These are phyloP conservation scores for Caerostris extrusa DNA, from an alignment of 1,140 invertebrate genomes.

Conservation along the genomic window DNA sequence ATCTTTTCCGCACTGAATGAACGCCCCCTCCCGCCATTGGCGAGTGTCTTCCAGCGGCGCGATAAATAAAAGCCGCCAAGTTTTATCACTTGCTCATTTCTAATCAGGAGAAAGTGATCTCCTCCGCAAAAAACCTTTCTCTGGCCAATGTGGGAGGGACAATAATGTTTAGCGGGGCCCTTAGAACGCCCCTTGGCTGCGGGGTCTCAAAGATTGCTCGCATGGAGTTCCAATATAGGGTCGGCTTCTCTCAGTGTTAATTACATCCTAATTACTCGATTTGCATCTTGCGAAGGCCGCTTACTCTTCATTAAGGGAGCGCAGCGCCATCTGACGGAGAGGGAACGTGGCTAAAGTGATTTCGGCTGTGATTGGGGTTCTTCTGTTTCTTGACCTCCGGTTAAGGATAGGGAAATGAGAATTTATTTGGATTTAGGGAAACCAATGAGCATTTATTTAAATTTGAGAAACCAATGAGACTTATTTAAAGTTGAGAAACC, in stretches of 20 bases:
- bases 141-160: slow-evolving; percentile 45
- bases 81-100: slow-evolving; percentile 64
- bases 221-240: slow-evolving; percentile 44
- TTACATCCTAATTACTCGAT: slow-evolving; percentile 68
- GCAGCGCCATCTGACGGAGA: slow-evolving; percentile 54
- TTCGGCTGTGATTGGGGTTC: background rate
- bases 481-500: background rate
- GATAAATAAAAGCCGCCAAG: slow-evolving; percentile 60
- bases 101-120: slow-evolving; percentile 68
- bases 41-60: background rate
- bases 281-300: slow-evolving; percentile 64
- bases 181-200: slow-evolving; percentile 14
- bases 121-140: slow-evolving; percentile 46
- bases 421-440: background rate
- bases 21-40: background rate
- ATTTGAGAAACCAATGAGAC: background rate
- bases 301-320: slow-evolving; percentile 55
- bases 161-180: slow-evolving; percentile 59
- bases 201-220: slow-evolving; percentile 51
- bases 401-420: background rate
- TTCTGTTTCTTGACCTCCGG: background rate
- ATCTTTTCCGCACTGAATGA: background rate
- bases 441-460: background rate
- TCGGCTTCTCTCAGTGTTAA: slow-evolving; percentile 58
- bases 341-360: background rate